Percentiles rank a stretch among this genome's conserved stretches.
Evolutionary conservation across 2,113 vertebrate genomes (phyloP).

Genomic region (Diadophis punctatus): DNA sequence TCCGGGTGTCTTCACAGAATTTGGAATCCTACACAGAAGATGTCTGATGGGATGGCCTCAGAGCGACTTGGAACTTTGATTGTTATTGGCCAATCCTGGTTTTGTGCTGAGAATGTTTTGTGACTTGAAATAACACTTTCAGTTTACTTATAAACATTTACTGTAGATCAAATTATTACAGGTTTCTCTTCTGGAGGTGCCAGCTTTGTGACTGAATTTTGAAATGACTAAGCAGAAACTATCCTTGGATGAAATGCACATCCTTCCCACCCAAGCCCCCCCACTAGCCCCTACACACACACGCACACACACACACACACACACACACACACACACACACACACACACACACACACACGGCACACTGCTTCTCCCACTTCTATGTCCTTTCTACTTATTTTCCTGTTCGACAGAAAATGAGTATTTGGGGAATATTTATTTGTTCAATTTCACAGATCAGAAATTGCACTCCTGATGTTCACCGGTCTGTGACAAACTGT

Average conservation of each 20-base stretch:
- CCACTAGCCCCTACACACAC: neutral
- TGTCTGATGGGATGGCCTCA: neutral
- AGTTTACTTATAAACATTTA: neutral
- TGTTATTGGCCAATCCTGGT: neutral
- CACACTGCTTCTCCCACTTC: neutral
- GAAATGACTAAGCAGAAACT: neutral
- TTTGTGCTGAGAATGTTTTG: neutral
- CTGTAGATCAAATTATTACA: neutral
- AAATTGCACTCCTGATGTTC: neutral
- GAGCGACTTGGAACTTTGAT: neutral
- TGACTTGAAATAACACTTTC: neutral
- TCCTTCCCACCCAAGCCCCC: neutral
- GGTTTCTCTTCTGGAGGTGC: neutral
- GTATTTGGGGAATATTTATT: neutral
- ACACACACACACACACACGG: too few species aligned
- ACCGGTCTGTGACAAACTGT: neutral
- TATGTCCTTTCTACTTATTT: neutral
- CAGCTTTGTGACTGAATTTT: neutral
- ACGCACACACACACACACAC: too few species aligned
- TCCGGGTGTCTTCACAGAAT: neutral
- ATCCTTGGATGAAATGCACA: neutral
- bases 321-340: too few species aligned
- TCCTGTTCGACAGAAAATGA: neutral
- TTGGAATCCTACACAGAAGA: neutral
- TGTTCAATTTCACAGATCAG: neutral